Evolutionary conservation across 2,113 vertebrate genomes (phyloP).

Genomic region (Vireo altiloquus): DNA sequence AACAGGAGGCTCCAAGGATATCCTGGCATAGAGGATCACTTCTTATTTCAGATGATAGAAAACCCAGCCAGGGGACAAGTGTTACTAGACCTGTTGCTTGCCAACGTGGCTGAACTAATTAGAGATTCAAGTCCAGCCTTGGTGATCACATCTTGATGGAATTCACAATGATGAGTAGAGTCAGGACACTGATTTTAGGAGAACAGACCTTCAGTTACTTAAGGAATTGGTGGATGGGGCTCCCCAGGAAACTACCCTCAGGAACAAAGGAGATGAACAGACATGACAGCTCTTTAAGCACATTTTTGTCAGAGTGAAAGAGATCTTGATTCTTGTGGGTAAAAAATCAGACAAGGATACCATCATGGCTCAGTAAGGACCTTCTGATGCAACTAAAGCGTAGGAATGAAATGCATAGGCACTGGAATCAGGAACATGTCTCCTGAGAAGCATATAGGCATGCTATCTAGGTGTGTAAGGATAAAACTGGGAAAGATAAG

Average conservation of each 20-base stretch:
- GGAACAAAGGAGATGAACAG: neutral
- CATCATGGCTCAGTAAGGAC: neutral
- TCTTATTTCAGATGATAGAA: neutral
- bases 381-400: neutral
- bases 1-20: neutral
- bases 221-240: neutral
- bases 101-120: neutral
- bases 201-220: neutral
- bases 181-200: neutral
- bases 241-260: neutral
- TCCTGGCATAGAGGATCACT: neutral
- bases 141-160: neutral
- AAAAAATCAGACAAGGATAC: neutral
- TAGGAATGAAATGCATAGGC: neutral
- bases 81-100: neutral
- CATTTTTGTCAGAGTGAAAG: neutral
- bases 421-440: neutral
- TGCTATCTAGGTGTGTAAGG: neutral
- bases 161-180: neutral
- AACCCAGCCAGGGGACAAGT: neutral
- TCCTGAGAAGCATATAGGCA: neutral
- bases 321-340: rapidly evolving
- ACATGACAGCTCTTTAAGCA: neutral
- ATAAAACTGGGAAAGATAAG: neutral
- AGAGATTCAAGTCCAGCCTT: neutral